Percentiles rank a stretch among this genome's conserved stretches.
phyloP scores from a whole-genome alignment of 2,113 vertebrate genomes.

The Arothron firmamentum region DNA sequence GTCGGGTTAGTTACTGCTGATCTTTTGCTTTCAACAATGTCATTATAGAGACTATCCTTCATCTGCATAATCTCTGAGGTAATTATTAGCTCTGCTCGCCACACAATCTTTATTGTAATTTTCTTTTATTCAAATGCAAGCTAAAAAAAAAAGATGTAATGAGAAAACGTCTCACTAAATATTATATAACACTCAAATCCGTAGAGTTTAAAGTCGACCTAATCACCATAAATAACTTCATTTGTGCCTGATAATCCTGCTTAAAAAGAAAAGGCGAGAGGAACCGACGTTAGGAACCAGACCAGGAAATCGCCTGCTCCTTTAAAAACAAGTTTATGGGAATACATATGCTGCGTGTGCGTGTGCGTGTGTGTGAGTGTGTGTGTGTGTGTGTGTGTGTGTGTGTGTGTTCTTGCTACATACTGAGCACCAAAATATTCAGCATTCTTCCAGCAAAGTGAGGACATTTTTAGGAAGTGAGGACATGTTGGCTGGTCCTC shows the following conservation, averaged over 20 bases:
- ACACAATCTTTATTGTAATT: slow-evolving; percentile 67
- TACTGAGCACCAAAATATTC: no score
- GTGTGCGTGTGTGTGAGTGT: no score
- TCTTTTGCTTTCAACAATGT: slow-evolving; percentile 52
- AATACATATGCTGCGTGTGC: no score
- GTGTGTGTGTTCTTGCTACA: no score
- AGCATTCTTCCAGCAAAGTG: no score
- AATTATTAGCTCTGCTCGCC: slow-evolving; percentile 76
- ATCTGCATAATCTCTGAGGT: slow-evolving; percentile 76
- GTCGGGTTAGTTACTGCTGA: slow-evolving; percentile 48
- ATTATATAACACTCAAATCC: slow-evolving; percentile 70
- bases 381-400: no score
- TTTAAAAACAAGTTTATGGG: neutral
- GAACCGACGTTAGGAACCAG: slow-evolving; percentile 18
- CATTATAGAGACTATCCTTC: slow-evolving; percentile 71
- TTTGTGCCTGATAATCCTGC: slow-evolving; percentile 59
- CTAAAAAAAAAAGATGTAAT: slow-evolving; percentile 40
- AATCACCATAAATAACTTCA: slow-evolving; percentile 75
- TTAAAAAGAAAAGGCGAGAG: neutral
- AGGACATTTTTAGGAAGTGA: no score
- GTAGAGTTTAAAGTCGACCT: slow-evolving; percentile 67
- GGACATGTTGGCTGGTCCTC: no score
- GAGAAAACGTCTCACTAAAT: slow-evolving; percentile 66
- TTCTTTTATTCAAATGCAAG: slow-evolving; percentile 45
- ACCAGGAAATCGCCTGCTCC: neutral